Evolutionary conservation across 2,113 vertebrate species (phyloP).

Genomic region (Petromus typicus): DNA sequence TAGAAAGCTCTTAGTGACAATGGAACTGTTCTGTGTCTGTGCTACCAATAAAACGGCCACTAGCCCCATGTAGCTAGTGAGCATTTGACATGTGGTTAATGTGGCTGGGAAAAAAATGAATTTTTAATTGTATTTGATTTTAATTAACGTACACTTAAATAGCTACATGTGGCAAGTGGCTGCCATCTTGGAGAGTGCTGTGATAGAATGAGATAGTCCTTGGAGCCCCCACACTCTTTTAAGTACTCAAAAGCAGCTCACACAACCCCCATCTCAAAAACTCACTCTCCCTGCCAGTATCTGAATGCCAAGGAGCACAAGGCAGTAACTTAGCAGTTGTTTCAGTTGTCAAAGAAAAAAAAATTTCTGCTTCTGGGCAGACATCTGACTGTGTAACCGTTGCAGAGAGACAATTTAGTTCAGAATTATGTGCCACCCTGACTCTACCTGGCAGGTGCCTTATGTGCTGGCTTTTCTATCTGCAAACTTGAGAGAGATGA

Average conservation of each 20-base stretch:
- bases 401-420: conserved; percentile 73
- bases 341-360: conserved; percentile 48
- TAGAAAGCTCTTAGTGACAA: neutral
- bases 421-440: conserved; percentile 74
- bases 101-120: neutral
- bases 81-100: neutral
- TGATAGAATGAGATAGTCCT: neutral
- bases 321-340: neutral
- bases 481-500: conserved; percentile 87
- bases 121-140: conserved; percentile 25
- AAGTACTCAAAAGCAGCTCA: neutral
- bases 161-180: conserved; percentile 30
- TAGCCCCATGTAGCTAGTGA: neutral
- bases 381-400: conserved; percentile 58
- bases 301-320: conserved; percentile 45
- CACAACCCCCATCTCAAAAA: neutral
- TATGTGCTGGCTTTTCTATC: conserved; percentile 83
- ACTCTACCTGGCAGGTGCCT: conserved; percentile 82
- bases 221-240: neutral
- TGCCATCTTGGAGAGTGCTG: neutral
- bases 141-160: conserved; percentile 60
- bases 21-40: accelerated
- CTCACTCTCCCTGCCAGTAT: neutral
- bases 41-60: neutral
- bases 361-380: conserved; percentile 57